A percentile compares a stretch with the other conserved stretches of the same genome.
Evolutionary conservation across 2,888 invertebrate genomes (phyloP).

Genomic region (Orchestes rusci): DNA sequence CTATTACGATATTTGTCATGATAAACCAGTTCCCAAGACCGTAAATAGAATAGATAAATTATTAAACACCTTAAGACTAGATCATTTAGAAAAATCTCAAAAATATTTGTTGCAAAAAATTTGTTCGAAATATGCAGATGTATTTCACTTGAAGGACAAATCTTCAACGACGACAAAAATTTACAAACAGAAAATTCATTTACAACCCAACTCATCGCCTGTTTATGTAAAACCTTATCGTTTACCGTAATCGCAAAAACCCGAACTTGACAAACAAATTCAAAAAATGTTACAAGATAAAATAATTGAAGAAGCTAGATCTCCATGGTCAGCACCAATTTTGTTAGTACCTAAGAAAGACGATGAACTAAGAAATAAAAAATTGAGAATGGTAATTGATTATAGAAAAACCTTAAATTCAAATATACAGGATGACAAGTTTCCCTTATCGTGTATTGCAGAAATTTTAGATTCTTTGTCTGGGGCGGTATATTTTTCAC

Average conservation of each 20-base stretch:
- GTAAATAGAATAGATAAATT: background rate
- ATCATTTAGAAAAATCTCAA: background rate
- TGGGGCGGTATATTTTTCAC: conserved; percentile 9
- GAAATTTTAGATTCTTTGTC: conserved; percentile 31
- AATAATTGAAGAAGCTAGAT: conserved; percentile 25
- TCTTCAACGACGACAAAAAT: background rate
- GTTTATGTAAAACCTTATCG: background rate
- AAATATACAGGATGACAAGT: conserved; percentile 16
- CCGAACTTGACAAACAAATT: background rate
- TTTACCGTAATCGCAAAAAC: background rate
- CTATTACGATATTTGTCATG: background rate
- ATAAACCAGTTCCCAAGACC: background rate
- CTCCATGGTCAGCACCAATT: conserved; percentile 25
- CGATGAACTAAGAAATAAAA: conserved; percentile 21
- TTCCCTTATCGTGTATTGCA: conserved; percentile 25
- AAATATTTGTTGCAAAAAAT: background rate
- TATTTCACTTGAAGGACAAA: background rate
- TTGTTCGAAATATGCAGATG: background rate
- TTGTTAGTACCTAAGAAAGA: conserved; percentile 25
- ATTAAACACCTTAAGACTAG: background rate
- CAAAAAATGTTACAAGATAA: background rate
- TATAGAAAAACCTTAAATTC: conserved; percentile 13
- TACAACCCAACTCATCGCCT: background rate
- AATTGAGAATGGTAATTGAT: conserved; percentile 25
- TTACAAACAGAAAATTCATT: background rate